Conservation (phyloP, 1,140 invertebrate species). For the Periplaneta americana region DNA sequence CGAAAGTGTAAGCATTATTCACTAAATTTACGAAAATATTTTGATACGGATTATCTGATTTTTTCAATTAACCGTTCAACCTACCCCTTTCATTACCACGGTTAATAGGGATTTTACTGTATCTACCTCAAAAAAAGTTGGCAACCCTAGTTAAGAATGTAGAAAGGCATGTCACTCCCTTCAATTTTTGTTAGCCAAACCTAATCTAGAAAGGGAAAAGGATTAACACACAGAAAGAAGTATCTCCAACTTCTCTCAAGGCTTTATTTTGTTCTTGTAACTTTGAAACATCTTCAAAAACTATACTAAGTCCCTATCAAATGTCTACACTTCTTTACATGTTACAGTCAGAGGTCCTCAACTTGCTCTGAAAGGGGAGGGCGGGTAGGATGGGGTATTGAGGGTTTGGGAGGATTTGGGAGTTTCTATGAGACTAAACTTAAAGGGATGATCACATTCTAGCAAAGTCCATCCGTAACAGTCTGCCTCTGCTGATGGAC, state of each 20-base stretch:
- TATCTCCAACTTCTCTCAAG: slow-evolving; percentile 1
- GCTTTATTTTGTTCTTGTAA: slow-evolving; percentile 14
- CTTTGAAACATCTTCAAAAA: slow-evolving; percentile 16
- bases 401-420: background rate
- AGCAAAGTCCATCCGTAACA: background rate
- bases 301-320: slow-evolving; percentile 13
- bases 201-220: too few species aligned
- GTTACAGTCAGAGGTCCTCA: slow-evolving; percentile 11
- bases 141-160: too few species aligned
- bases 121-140: too few species aligned
- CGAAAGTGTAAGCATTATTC: too few species aligned
- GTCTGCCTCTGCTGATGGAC: background rate
- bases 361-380: background rate
- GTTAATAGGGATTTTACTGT: too few species aligned
- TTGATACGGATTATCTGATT: too few species aligned
- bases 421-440: background rate
- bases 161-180: too few species aligned
- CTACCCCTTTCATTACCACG: too few species aligned
- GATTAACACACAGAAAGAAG: background rate
- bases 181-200: too few species aligned
- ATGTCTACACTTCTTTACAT: slow-evolving; percentile 15
- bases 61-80: too few species aligned
- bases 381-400: background rate
- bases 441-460: background rate
- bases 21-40: too few species aligned